Conservation (phyloP, 2,797 vertebrate species). For the Melanotaenia maccullochi region DNA sequence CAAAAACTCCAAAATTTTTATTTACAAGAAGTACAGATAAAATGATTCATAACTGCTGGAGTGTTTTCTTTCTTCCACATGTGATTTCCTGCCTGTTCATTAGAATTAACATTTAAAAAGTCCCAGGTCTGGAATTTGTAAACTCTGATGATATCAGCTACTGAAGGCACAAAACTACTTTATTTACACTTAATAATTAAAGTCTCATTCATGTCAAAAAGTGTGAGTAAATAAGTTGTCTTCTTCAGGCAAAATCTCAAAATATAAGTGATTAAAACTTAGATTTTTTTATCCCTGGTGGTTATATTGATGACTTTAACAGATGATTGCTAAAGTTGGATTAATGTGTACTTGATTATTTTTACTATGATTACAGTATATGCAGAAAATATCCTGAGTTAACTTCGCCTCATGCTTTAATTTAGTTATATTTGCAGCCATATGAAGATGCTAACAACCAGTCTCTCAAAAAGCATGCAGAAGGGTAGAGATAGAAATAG, state of each 20-base stretch:
- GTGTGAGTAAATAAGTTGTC: neutral
- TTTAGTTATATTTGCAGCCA: slow-evolving; percentile 6
- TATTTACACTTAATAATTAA: neutral
- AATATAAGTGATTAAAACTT: neutral
- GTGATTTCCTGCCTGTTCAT: neutral
- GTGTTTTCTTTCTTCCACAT: neutral
- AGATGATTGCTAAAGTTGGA: neutral
- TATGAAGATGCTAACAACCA: slow-evolving; percentile 13
- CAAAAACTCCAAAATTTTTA: neutral
- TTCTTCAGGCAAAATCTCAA: neutral
- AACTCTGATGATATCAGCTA: neutral
- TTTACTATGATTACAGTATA: neutral
- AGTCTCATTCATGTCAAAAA: neutral
- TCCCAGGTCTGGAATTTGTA: neutral
- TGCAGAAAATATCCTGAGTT: neutral
- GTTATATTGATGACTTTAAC: neutral
- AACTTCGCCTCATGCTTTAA: neutral
- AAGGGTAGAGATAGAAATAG: slow-evolving; percentile 42
- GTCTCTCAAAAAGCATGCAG: slow-evolving; percentile 27
- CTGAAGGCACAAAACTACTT: neutral
- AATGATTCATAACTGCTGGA: neutral
- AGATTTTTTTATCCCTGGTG: neutral
- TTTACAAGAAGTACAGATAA: neutral
- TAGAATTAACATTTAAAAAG: neutral
- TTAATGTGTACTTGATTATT: neutral